Conservation (phyloP, 2,888 invertebrate genomes). For the Lacanobia oleracea region DNA sequence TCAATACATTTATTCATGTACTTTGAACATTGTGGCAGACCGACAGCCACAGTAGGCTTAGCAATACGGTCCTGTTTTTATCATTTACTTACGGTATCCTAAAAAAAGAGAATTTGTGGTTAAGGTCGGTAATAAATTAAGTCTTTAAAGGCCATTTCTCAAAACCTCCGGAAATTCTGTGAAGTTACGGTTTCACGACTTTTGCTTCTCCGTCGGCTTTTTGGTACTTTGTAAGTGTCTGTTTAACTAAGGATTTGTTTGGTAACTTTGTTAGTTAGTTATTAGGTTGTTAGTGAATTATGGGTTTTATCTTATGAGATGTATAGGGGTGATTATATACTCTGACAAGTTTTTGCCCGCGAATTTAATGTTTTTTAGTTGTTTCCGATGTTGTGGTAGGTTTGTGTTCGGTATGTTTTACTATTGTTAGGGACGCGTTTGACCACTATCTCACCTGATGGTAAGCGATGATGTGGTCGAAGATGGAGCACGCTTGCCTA, state of each 20-base stretch:
- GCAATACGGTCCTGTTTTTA: neutral
- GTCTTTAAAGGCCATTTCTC: conserved; percentile 57
- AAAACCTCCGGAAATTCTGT: conserved; percentile 51
- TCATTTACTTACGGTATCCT: neutral
- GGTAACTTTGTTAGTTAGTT: conserved; percentile 22
- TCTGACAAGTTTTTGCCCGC: too few relatives aligned
- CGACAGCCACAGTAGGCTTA: neutral
- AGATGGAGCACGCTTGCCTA: too few relatives aligned
- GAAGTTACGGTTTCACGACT: conserved; percentile 51
- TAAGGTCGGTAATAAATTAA: conserved; percentile 59
- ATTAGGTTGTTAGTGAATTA: conserved; percentile 29
- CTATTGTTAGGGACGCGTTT: too few relatives aligned
- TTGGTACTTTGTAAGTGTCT: conserved; percentile 32
- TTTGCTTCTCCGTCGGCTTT: conserved; percentile 35
- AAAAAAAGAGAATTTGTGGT: conserved; percentile 42
- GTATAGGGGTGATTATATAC: too few relatives aligned
- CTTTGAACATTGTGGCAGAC: neutral
- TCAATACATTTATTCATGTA: too few relatives aligned
- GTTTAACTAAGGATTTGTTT: conserved; percentile 14
- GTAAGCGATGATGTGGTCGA: too few relatives aligned
- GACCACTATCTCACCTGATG: too few relatives aligned
- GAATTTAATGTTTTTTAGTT: too few relatives aligned
- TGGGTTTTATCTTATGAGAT: neutral
- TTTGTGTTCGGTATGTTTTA: too few relatives aligned
- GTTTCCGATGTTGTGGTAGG: too few relatives aligned